These are phyloP conservation scores for Intellagama lesueurii DNA, from an alignment of 2,797 vertebrate species.

Conservation along the genomic window DNA sequence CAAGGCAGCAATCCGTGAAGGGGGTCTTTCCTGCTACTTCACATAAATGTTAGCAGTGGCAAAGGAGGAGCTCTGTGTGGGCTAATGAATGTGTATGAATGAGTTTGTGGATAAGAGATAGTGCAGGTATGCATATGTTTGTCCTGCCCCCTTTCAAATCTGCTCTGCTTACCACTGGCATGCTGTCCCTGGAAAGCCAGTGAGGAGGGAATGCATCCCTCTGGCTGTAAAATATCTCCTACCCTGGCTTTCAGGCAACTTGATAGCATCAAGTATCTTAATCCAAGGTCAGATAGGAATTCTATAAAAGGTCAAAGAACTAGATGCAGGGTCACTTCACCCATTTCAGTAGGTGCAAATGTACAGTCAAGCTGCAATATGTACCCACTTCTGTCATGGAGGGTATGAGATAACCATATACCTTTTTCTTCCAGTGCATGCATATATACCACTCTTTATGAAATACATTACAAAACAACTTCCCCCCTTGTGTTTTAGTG, in stretches of 20 bases:
- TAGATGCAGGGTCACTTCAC: neutral
- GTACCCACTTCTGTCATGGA: neutral
- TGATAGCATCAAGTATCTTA: neutral
- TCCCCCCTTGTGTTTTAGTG: neutral
- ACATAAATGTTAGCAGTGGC: neutral
- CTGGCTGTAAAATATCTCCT: neutral
- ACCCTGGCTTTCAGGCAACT: neutral
- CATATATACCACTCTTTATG: neutral
- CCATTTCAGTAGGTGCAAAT: neutral
- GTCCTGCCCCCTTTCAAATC: neutral
- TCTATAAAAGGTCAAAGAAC: neutral
- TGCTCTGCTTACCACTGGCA: neutral
- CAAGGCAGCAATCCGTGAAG: too few relatives aligned
- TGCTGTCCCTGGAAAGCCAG: neutral
- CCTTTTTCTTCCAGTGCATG: neutral
- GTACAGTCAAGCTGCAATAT: neutral
- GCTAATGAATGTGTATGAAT: neutral
- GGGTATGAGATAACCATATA: neutral
- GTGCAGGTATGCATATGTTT: neutral
- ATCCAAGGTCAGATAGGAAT: neutral
- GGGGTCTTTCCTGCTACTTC: too few relatives aligned
- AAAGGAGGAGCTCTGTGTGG: neutral
- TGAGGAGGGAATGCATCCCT: neutral
- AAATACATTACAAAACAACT: neutral
- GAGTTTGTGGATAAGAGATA: neutral